These are phyloP conservation scores for Mola mola DNA, from an alignment of 2,113 vertebrate species.

Conservation along the genomic window DNA sequence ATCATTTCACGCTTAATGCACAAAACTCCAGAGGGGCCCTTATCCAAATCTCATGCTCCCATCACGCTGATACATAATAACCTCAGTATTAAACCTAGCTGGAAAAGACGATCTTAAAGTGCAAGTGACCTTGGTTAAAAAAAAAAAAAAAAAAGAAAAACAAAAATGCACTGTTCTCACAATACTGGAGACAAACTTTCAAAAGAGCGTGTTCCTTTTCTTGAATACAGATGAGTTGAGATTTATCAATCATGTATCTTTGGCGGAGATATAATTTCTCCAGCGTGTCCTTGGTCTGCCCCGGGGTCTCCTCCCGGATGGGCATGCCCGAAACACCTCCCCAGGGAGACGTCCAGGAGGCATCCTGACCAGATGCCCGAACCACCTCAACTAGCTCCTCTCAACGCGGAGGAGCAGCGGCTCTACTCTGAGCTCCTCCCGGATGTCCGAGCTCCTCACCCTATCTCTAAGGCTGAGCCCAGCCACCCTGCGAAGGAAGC, in stretches of 20 bases:
- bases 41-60: slow-evolving; percentile 30
- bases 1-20: slow-evolving; percentile 39
- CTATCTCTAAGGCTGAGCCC: too few relatives aligned
- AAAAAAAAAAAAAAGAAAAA: neutral
- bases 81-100: slow-evolving; percentile 35
- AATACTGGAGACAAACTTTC: slow-evolving; percentile 38
- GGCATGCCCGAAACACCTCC: too few relatives aligned
- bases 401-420: too few relatives aligned
- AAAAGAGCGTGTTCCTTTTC: slow-evolving; percentile 25
- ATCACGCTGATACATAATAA: slow-evolving; percentile 23
- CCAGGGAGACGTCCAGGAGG: too few relatives aligned
- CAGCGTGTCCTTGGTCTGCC: too few relatives aligned
- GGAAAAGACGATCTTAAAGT: slow-evolving; percentile 31
- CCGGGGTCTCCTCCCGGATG: too few relatives aligned
- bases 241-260: slow-evolving; percentile 37
- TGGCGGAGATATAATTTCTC: too few relatives aligned
- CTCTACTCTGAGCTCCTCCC: too few relatives aligned
- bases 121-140: slow-evolving; percentile 30
- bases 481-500: too few relatives aligned
- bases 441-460: too few relatives aligned
- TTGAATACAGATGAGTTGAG: slow-evolving; percentile 57
- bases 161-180: slow-evolving; percentile 6
- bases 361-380: too few relatives aligned
- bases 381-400: too few relatives aligned
- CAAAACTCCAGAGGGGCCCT: slow-evolving; percentile 24